Base-by-base conservation (phyloP, 2,888 invertebrate species). In the Drosophila lutescens region DNA sequence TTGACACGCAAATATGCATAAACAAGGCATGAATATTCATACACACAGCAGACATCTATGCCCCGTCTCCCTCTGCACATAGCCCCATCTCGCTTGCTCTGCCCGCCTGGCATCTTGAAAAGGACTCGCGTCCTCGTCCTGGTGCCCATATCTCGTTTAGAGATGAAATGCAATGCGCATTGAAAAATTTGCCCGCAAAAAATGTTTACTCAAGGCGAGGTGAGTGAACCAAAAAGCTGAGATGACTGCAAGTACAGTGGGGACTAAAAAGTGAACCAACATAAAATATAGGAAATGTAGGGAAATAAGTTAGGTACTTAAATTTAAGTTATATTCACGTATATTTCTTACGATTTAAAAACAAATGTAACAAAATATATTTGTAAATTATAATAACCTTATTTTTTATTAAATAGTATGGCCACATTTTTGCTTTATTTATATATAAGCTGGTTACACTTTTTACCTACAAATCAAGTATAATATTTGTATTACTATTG, bases 91-190 rank as follows among this genome's bases (percentile, higher is more conserved):
- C 46, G 12, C 46, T 62, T 13, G 20, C 61, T 32, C 61, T 6
- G 0, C 7, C 17, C 3, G 34, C 9, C 13, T 26, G 20, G 30
- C 68, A 63, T 62, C 59, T 76, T 79, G 77, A 85, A 84, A 83
- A 78, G 86, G 76, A 80, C 75, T 71, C 58, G 57, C 53, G 53
- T 77, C 63, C 53, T 60, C 56, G 60, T 73, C 54, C 66, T 71
- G 61, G 53, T 55, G 53, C 34, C 56, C 73, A 78, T 82, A 88
- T 90, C 85, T 81, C 76, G 76, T 78, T 84, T 78, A 81, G 88
- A 90, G 80, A 89, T 89, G 91, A 90, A 90, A 91, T 90, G 89
- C 90, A 90, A 90, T 90, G 84, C 90, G 88, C 85, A 89, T 84
- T 79, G 71, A 87, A 83, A 85, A 79, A 78, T 75, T 85, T 81